Percentiles rank a stretch among this genome's conserved stretches.
These are phyloP conservation scores for Eilema griseolum DNA, from an alignment of 2,888 invertebrate species.

Conservation along the genomic window DNA sequence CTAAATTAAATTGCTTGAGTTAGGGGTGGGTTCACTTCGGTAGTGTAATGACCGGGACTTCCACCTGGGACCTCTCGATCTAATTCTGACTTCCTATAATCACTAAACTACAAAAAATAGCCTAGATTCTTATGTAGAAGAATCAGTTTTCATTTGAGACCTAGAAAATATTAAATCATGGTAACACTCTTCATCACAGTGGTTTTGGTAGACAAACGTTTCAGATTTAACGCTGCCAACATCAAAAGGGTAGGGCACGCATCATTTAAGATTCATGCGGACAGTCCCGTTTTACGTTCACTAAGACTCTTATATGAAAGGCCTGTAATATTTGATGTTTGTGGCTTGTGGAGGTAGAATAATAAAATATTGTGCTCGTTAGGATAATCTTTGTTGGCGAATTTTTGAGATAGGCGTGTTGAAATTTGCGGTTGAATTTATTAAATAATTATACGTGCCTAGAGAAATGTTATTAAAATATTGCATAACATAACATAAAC, in stretches of 20 bases:
- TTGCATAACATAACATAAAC: too few species aligned
- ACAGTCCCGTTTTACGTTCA: constrained; percentile 21
- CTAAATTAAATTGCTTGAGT: too few species aligned
- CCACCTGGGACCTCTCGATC: too few species aligned
- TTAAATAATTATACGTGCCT: neutral
- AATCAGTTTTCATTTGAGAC: neutral
- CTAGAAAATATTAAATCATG: constrained; percentile 21
- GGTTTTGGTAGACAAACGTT: constrained; percentile 26
- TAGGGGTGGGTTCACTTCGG: too few species aligned
- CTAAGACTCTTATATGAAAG: constrained; percentile 5
- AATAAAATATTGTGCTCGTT: neutral
- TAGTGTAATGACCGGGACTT: too few species aligned
- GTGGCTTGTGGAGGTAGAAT: constrained; percentile 1
- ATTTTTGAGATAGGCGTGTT: neutral
- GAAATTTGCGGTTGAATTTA: neutral
- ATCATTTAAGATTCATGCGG: constrained; percentile 26
- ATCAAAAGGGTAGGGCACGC: constrained; percentile 40
- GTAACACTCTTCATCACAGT: constrained; percentile 30
- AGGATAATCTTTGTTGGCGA: neutral
- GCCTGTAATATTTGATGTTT: constrained; percentile 6
- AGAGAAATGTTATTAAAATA: too few species aligned
- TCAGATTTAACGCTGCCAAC: constrained; percentile 40
- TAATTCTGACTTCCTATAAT: too few species aligned
- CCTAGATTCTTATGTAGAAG: too few species aligned
- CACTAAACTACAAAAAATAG: too few species aligned